Conservation (phyloP, 2,113 vertebrate species). For the Syrrhaptes paradoxus region DNA sequence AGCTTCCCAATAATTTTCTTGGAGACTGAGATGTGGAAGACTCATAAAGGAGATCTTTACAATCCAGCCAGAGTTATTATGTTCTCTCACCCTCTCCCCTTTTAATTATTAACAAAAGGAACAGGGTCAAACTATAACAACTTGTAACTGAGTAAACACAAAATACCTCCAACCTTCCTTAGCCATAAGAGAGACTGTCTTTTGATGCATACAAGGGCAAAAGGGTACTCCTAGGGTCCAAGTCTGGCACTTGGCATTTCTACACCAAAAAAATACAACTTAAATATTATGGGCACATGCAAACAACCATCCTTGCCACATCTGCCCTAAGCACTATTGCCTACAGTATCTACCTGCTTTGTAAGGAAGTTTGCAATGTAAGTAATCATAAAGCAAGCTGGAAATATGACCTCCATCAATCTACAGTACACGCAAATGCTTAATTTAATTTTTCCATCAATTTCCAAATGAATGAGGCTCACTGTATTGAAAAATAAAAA, state of each 20-base stretch:
- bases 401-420: conserved; percentile 33
- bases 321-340: neutral
- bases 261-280: neutral
- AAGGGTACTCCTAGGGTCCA: neutral
- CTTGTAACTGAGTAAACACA: neutral
- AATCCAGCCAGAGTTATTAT: neutral
- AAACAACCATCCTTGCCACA: neutral
- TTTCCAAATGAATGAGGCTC: conserved; percentile 48
- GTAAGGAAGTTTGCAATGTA: neutral
- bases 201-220: neutral
- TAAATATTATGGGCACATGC: neutral
- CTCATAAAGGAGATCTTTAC: neutral
- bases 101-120: neutral
- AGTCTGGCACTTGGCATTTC: neutral
- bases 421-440: conserved; percentile 19
- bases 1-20: neutral
- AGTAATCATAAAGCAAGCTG: conserved; percentile 9
- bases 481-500: conserved; percentile 56
- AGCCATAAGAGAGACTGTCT: neutral
- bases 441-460: conserved; percentile 58
- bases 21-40: neutral
- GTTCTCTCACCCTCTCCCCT: neutral
- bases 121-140: neutral
- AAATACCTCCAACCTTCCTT: neutral
- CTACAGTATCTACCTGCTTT: neutral